phyloP scores from a whole-genome alignment of 2,797 vertebrate species.

The Heterohyrax brucei region DNA sequence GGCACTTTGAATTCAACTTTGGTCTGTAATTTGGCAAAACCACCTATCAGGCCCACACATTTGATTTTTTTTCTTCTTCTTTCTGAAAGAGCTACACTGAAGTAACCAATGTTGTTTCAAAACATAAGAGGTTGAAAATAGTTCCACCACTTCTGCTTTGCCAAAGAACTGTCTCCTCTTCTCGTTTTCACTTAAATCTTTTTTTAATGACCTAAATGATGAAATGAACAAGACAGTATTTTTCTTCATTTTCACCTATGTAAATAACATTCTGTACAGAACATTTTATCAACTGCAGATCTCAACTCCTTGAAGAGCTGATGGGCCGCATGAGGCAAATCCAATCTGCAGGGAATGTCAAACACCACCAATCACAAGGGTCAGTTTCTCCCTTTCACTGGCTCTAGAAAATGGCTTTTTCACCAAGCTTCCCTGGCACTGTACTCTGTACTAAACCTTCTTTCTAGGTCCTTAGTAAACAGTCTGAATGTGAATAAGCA shows the following conservation, averaged over 20 bases:
- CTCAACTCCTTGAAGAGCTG: background rate
- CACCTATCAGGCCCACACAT: constrained; percentile 66
- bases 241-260: constrained; percentile 2
- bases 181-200: constrained; percentile 15
- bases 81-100: constrained; percentile 69
- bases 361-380: background rate
- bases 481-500: constrained; percentile 13
- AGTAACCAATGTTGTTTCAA: constrained; percentile 75
- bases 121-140: constrained; percentile 68
- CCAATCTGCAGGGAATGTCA: rapidly evolving
- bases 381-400: too few relatives aligned
- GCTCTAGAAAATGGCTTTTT: background rate
- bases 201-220: constrained; percentile 56
- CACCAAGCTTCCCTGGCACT: background rate
- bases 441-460: background rate
- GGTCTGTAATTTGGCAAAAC: constrained; percentile 77
- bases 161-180: constrained; percentile 65
- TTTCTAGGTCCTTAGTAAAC: background rate
- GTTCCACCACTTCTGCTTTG: constrained; percentile 49
- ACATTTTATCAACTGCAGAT: background rate
- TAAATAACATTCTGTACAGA: background rate
- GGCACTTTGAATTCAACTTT: constrained; percentile 54
- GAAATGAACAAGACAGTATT: background rate
- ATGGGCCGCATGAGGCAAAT: background rate
- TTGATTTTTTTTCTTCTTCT: constrained; percentile 45